Base-by-base conservation (phyloP, 2,888 invertebrate genomes). In the Eulithis testata region DNA sequence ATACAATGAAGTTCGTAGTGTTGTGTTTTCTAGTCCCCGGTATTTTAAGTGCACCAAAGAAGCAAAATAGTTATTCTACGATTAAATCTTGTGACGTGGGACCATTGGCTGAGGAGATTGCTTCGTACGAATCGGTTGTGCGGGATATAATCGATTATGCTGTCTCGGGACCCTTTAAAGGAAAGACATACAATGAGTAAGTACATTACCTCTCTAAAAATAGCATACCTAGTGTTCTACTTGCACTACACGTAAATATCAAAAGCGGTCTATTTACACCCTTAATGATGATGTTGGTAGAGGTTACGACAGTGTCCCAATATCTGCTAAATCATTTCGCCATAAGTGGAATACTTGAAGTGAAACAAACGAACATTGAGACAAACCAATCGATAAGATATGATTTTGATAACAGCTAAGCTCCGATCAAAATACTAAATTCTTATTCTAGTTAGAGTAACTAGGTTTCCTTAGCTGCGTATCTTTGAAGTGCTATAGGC, bases 131-230 rank as follows among this genome's bases (percentile, higher is more conserved):
- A 49, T 78, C 85, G 1, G 81, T 90, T 9, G 94, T 95, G 0
- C 78, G 89, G 61, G 81, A 82, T 73, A 95, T 96, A 74, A 83
- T 95, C 56, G 84, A 94, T 56, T 90, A 90, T 57, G 65, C 65
- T 27, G 85, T 90, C 0, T 76, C 83, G 54, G 95, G 95, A 2
- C 84, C 88, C 0, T 94, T 94, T 73, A 94, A 94, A 84, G 94
- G 94, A 60, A 90, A 87, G 76, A 94, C 95, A 0, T 95, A 94
- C 82, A 76, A 92, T 27, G 94, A 92, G 93, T 92, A 68, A 88
- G 88, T 88, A 40, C 4, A 40, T 40, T 3, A 11, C 8, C 9
- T 40, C 82, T 75, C 11, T 37, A 43, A 21, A 8, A 21, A 49
- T 31, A 31, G 4, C 31, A 5, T 11, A n/a, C n/a, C n/a, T n/a